phyloP scores from a whole-genome alignment of 2,888 invertebrate species.

The Netelia virgata region DNA sequence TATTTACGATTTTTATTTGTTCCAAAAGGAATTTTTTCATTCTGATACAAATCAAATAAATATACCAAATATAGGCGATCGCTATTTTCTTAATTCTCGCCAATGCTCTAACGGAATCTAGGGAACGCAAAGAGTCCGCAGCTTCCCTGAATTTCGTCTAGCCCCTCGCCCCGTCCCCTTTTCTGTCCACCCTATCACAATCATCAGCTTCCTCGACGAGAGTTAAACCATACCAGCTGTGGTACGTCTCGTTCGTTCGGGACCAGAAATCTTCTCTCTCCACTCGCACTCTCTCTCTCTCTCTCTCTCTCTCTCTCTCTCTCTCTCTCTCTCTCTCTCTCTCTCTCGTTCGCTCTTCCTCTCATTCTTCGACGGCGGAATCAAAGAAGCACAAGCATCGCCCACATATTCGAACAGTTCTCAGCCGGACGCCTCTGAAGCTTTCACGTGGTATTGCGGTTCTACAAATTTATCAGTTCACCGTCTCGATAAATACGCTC shows the following conservation, averaged over 20 bases:
- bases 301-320: slow-evolving; percentile 46
- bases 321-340: slow-evolving; percentile 50
- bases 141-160: slow-evolving; percentile 45
- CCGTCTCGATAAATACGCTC: not conserved
- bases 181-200: slow-evolving; percentile 23
- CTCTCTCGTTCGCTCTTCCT: slow-evolving; percentile 35
- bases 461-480: slow-evolving; percentile 28
- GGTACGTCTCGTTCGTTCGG: slow-evolving; percentile 46
- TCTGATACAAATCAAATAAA: not conserved
- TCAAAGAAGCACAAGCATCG: slow-evolving; percentile 38
- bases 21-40: too few species aligned
- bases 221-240: slow-evolving; percentile 59
- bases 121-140: slow-evolving; percentile 26
- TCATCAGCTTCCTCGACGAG: slow-evolving; percentile 43
- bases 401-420: slow-evolving; percentile 61
- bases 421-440: slow-evolving; percentile 46
- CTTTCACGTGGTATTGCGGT: slow-evolving; percentile 44
- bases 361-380: slow-evolving; percentile 41
- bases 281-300: slow-evolving; percentile 41
- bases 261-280: slow-evolving; percentile 45
- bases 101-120: slow-evolving; percentile 36
- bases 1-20: too few species aligned
- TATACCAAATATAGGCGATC: slow-evolving; percentile 33
- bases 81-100: slow-evolving; percentile 6
- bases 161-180: slow-evolving; percentile 12